Conservation (phyloP, 92 coral and sea anemone species). For the Zoanthus sansibaricus region DNA sequence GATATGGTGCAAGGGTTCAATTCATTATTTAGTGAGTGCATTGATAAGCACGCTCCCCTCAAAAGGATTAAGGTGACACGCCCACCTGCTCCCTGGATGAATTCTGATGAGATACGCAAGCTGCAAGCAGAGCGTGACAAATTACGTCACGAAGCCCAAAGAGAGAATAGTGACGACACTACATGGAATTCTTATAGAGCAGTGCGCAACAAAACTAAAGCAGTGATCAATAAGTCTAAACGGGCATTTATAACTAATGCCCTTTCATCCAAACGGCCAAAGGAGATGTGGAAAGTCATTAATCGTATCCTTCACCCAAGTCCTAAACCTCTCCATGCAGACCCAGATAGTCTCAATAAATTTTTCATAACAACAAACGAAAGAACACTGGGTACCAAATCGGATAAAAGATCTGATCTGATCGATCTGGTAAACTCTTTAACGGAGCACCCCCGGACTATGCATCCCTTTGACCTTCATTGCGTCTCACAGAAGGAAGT, state of each 20-base stretch:
- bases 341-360: conserved; percentile 53
- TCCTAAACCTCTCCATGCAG: conserved; percentile 56
- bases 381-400: conserved; percentile 51
- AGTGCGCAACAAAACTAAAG: conserved; percentile 63
- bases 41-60: conserved; percentile 70
- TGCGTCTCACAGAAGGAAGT: too few relatives aligned
- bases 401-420: conserved; percentile 31
- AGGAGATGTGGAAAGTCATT: conserved; percentile 60
- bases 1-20: conserved; percentile 56
- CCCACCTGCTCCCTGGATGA: conserved; percentile 68
- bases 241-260: conserved; percentile 59
- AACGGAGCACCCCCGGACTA: too few relatives aligned
- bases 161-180: conserved; percentile 31
- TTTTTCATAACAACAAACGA: conserved; percentile 60
- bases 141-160: conserved; percentile 55
- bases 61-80: conserved; percentile 51
- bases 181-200: conserved; percentile 38
- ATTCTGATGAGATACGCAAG: conserved; percentile 29
- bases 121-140: conserved; percentile 50
- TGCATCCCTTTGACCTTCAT: conserved; percentile 7
- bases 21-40: conserved; percentile 45
- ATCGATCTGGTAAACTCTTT: too few relatives aligned
- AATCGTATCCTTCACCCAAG: conserved; percentile 64
- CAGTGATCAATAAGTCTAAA: conserved; percentile 29
- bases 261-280: conserved; percentile 58